Percentiles rank a stretch among this genome's conserved stretches.
Evolutionary conservation across 2,888 invertebrate genomes (phyloP).

Genomic region (Morinoia aosen): DNA sequence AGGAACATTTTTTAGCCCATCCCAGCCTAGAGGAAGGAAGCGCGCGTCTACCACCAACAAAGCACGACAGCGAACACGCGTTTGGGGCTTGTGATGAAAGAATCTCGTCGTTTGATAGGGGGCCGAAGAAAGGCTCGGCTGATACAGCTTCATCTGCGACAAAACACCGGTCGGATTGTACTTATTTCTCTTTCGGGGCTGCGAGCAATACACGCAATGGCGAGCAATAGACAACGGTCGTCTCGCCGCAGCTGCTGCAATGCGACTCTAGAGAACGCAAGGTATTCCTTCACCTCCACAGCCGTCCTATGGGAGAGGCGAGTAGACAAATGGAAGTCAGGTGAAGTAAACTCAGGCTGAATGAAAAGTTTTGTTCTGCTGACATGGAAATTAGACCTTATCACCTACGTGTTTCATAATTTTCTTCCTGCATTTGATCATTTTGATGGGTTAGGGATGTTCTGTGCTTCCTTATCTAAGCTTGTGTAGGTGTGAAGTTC

Average conservation of each 20-base stretch:
- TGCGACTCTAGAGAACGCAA: background rate
- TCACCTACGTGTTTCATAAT: background rate
- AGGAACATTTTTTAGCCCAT: background rate
- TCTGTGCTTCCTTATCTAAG: too few species aligned
- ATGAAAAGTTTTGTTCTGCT: background rate
- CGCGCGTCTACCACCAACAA: background rate
- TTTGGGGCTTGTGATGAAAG: background rate
- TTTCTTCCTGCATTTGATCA: background rate
- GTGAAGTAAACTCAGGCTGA: too few species aligned
- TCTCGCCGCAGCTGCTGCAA: background rate
- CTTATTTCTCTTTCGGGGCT: background rate
- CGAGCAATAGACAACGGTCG: background rate
- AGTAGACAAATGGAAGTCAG: too few species aligned
- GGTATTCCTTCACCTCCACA: background rate
- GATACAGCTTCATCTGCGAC: background rate
- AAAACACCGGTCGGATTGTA: background rate
- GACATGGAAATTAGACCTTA: background rate
- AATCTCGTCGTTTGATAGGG: background rate
- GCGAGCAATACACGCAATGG: background rate
- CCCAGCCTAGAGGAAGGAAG: background rate
- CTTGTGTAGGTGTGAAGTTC: too few species aligned
- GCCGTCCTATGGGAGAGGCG: background rate
- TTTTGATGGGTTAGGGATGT: too few species aligned
- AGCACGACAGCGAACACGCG: background rate
- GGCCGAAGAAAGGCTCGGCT: background rate